These are phyloP conservation scores for Pentalonia nigronervosa DNA, from an alignment of 1,140 invertebrate species.

Conservation along the genomic window DNA sequence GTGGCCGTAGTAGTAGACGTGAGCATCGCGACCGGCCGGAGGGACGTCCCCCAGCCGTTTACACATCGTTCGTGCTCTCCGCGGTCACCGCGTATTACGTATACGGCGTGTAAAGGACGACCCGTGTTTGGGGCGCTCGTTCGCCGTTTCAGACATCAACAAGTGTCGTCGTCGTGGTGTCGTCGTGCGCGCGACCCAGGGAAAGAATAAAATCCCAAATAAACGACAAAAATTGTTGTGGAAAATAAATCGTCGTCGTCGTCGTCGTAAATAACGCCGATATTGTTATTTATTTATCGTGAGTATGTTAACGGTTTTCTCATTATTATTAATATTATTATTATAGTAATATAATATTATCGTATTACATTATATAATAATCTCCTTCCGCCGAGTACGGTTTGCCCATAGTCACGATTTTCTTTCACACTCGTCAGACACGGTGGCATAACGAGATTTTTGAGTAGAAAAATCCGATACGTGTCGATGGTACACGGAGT, in stretches of 20 bases:
- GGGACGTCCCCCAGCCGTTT: neutral
- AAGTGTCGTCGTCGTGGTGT: neutral
- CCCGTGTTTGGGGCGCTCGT: neutral
- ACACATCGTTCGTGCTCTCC: neutral
- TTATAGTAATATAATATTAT: too few species aligned
- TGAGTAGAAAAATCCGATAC: too few species aligned
- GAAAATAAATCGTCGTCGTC: neutral
- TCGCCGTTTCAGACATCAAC: neutral
- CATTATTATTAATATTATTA: too few species aligned
- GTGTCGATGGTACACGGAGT: too few species aligned
- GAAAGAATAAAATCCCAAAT: neutral
- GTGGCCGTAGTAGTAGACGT: neutral
- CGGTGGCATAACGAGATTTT: too few species aligned
- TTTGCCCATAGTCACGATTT: too few species aligned
- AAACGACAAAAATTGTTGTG: neutral
- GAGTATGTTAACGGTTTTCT: neutral
- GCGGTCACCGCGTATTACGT: neutral
- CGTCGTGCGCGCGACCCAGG: neutral
- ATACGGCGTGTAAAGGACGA: neutral
- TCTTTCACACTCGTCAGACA: too few species aligned
- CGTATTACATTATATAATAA: too few species aligned
- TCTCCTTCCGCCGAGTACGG: too few species aligned
- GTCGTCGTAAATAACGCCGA: neutral
- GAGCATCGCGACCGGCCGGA: conserved; percentile 19
- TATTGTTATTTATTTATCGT: neutral